Evolutionary conservation across 2,113 vertebrate species (phyloP).

Genomic region (Caracal caracal): DNA sequence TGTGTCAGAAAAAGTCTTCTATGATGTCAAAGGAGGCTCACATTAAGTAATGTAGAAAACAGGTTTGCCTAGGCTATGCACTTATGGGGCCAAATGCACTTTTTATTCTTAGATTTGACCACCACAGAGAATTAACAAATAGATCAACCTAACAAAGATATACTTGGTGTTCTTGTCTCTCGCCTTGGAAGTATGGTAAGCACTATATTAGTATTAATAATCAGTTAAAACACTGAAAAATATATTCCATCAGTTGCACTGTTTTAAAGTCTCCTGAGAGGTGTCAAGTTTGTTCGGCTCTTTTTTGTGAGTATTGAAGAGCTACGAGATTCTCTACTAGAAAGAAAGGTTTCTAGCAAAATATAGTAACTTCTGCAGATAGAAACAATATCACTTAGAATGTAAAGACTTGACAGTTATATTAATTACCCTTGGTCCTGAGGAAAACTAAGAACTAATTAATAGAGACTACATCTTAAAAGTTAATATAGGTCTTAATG

Average conservation of each 20-base stretch:
- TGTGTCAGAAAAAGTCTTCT: background rate
- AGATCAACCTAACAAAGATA: background rate
- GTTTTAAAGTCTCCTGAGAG: background rate
- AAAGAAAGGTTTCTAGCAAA: background rate
- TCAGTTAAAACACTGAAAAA: background rate
- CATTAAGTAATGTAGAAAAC: background rate
- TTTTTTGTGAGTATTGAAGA: background rate
- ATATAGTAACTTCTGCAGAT: background rate
- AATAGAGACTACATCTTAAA: background rate
- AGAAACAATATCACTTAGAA: background rate
- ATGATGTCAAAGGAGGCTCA: background rate
- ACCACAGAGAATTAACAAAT: background rate
- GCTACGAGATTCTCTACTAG: background rate
- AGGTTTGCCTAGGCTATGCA: background rate
- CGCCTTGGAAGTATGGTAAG: background rate
- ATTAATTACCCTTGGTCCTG: background rate
- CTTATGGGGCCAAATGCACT: rapidly evolving
- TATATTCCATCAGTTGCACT: background rate
- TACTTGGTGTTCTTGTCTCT: background rate
- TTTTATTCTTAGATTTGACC: background rate
- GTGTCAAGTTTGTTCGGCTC: background rate
- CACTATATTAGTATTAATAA: background rate
- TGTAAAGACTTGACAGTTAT: background rate
- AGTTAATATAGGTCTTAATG: background rate
- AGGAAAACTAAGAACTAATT: background rate